Conservation (phyloP, 1,140 invertebrate genomes). For the Lasaia peninsularis region DNA sequence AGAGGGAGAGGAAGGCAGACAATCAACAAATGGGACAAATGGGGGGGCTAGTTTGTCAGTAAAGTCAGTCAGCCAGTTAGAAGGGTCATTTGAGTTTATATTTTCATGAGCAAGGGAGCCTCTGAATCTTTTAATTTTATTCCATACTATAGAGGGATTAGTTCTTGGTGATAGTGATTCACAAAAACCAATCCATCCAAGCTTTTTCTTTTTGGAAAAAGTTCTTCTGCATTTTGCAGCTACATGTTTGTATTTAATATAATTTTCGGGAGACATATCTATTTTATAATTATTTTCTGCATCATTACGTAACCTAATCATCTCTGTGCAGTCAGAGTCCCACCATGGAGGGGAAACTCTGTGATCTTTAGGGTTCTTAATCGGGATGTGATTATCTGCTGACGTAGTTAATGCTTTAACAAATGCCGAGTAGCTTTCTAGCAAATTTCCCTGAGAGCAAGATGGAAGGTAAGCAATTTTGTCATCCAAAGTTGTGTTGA, state of each 20-base stretch:
- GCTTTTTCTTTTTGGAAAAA: constrained; percentile 28
- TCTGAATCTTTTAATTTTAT: constrained; percentile 27
- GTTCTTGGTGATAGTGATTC: constrained; percentile 21
- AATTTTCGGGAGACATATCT: constrained; percentile 17
- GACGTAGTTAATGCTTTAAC: not conserved
- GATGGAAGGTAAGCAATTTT: not conserved
- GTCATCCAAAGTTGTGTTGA: not conserved
- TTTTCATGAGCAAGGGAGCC: not conserved
- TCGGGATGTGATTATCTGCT: not conserved
- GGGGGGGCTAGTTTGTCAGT: not conserved
- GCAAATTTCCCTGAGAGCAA: not conserved
- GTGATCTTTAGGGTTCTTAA: not conserved
- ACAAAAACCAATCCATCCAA: constrained; percentile 30
- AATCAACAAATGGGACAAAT: not conserved
- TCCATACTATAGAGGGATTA: constrained; percentile 24
- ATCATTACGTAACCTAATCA: not conserved
- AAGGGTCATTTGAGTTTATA: not conserved
- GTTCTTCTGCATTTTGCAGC: constrained; percentile 18
- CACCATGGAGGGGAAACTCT: not conserved
- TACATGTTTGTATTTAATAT: constrained; percentile 8
- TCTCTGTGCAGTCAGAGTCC: not conserved
- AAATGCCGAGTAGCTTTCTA: not conserved
- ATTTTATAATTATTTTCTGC: not conserved
- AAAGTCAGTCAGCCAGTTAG: not conserved
- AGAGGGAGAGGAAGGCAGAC: not conserved